A percentile compares a stretch with the other conserved stretches of the same genome.
Evolutionary conservation across 2,797 vertebrate species (phyloP).

Genomic region (Aeoliscus strigatus): DNA sequence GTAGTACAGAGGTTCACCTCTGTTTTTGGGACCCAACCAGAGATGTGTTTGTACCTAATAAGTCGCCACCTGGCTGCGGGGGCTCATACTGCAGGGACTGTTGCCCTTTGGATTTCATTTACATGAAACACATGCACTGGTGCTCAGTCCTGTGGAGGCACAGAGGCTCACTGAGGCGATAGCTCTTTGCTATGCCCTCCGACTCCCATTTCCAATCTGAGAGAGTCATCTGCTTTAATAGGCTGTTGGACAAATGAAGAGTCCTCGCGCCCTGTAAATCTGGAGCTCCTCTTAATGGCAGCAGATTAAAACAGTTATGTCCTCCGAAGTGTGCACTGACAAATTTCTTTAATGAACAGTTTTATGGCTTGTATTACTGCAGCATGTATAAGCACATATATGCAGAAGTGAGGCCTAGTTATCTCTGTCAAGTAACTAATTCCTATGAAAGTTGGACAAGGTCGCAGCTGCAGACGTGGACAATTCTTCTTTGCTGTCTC

Average conservation of each 20-base stretch:
- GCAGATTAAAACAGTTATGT: conserved; percentile 79
- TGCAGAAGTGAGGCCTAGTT: conserved; percentile 53
- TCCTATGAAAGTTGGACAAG: conserved; percentile 45
- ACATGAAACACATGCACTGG: neutral
- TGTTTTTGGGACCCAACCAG: too few relatives aligned
- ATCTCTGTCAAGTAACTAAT: conserved; percentile 36
- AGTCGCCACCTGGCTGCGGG: too few relatives aligned
- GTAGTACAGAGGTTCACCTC: too few relatives aligned
- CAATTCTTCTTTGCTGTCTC: neutral
- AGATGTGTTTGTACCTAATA: too few relatives aligned
- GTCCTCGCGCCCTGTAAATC: conserved; percentile 75
- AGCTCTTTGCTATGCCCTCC: conserved; percentile 51
- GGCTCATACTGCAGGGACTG: neutral
- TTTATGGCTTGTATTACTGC: conserved; percentile 76
- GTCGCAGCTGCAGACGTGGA: conserved; percentile 35
- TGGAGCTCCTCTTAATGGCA: conserved; percentile 72
- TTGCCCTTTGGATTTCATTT: neutral
- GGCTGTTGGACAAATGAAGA: conserved; percentile 76
- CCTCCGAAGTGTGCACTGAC: conserved; percentile 75
- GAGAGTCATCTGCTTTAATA: conserved; percentile 76
- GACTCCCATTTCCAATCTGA: conserved; percentile 67
- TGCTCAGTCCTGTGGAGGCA: neutral
- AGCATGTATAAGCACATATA: conserved; percentile 65
- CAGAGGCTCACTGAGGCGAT: conserved; percentile 24
- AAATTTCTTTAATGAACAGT: conserved; percentile 81